Percentiles rank a stretch among this genome's conserved stretches.
These are phyloP conservation scores for Coronaproctus castanopsis DNA, from an alignment of 2,888 invertebrate genomes.

Conservation along the genomic window DNA sequence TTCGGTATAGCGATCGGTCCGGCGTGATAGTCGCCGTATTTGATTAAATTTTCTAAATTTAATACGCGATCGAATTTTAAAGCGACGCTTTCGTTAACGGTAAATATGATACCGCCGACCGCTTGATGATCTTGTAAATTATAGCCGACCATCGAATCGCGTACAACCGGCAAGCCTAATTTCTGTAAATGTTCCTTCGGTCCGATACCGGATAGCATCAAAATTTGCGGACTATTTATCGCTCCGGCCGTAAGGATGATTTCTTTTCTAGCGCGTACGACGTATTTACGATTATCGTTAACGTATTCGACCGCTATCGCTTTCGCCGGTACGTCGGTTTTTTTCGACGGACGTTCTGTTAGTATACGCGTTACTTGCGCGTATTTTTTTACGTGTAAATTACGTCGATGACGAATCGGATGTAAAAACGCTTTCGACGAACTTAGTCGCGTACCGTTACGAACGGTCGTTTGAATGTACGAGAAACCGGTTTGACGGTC, in stretches of 20 bases:
- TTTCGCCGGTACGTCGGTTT: too few species aligned
- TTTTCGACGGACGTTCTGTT: constrained; percentile 34
- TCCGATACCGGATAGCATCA: constrained; percentile 69
- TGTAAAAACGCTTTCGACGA: constrained; percentile 44
- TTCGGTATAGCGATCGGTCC: constrained; percentile 15
- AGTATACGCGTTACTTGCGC: constrained; percentile 38
- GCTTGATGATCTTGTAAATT: constrained; percentile 41
- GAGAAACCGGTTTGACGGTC: constrained; percentile 9
- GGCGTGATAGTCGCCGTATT: constrained; percentile 9
- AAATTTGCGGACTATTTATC: constrained; percentile 48
- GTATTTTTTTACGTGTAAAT: constrained; percentile 39
- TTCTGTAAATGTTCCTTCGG: constrained; percentile 35
- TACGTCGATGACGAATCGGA: constrained; percentile 35
- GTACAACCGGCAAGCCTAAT: constrained; percentile 16
- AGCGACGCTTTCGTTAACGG: constrained; percentile 28
- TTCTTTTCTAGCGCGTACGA: constrained; percentile 42
- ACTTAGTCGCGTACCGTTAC: constrained; percentile 35
- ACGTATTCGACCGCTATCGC: constrained; percentile 36
- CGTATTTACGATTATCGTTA: constrained; percentile 31
- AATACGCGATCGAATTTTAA: constrained; percentile 25
- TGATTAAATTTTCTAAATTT: constrained; percentile 11
- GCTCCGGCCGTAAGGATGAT: constrained; percentile 69
- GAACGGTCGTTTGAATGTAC: constrained; percentile 15
- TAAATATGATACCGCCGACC: constrained; percentile 39
- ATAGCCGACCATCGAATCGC: constrained; percentile 18